Evolutionary conservation across 2,888 invertebrate genomes (phyloP).

Genomic region (Rhagonycha fulva): DNA sequence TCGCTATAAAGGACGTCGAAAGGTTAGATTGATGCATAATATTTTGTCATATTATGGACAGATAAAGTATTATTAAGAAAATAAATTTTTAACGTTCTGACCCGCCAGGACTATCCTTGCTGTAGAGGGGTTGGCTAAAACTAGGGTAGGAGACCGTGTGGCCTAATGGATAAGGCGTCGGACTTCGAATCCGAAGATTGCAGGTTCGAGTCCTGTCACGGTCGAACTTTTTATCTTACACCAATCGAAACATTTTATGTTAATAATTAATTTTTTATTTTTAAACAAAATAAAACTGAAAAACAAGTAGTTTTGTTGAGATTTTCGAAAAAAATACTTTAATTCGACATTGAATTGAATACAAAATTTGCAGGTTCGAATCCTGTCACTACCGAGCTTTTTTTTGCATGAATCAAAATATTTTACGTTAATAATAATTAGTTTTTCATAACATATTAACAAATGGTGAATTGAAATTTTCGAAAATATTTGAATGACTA

Average conservation of each 20-base stretch:
- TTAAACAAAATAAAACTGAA: too few relatives aligned
- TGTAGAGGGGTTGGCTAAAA: background rate
- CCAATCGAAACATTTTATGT: background rate
- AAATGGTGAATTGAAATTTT: too few relatives aligned
- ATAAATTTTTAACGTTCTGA: background rate
- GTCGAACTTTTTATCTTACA: constrained; percentile 45
- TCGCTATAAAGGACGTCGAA: background rate
- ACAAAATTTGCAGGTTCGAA: constrained; percentile 65
- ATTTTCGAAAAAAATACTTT: too few relatives aligned
- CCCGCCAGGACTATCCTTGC: background rate
- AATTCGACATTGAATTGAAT: constrained; percentile 62
- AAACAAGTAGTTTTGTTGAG: too few relatives aligned
- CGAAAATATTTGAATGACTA: too few relatives aligned
- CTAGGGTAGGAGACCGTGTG: constrained; percentile 58
- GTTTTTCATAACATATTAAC: too few relatives aligned
- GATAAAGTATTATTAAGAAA: background rate
- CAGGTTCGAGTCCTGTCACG: constrained; percentile 65
- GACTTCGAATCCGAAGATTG: constrained; percentile 66
- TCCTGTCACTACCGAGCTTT: constrained; percentile 60
- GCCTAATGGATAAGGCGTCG: constrained; percentile 73
- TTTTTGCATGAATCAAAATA: background rate
- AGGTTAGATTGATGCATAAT: background rate
- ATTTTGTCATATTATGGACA: background rate
- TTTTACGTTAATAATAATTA: background rate
- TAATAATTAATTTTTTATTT: background rate